A percentile compares a stretch with the other conserved stretches of the same genome.
Evolutionary conservation across 2,797 vertebrate genomes (phyloP).

Genomic region (Amazona finschi): DNA sequence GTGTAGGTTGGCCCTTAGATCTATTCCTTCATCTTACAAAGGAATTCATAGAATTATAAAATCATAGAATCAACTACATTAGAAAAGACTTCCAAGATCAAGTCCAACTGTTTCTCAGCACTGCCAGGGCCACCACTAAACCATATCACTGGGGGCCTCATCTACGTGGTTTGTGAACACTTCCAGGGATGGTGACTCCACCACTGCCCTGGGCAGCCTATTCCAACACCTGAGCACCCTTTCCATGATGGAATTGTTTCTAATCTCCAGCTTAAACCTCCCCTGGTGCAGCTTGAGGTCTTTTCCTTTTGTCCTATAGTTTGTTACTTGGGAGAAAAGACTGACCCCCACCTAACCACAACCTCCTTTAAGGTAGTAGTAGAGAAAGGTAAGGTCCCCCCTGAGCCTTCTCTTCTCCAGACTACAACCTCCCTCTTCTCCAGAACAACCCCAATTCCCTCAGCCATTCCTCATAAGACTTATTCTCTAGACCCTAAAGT

Average conservation of each 20-base stretch:
- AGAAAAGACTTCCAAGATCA: background rate
- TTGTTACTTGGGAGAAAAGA: background rate
- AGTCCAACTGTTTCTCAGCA: background rate
- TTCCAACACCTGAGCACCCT: background rate
- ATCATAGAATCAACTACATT: background rate
- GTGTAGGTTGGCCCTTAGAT: background rate
- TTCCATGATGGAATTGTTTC: background rate
- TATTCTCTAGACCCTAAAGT: background rate
- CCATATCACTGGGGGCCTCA: background rate
- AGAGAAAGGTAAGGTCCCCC: background rate
- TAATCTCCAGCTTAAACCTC: background rate
- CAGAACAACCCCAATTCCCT: background rate
- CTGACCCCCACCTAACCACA: background rate
- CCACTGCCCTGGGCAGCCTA: background rate
- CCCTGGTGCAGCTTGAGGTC: background rate
- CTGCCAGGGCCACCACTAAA: background rate
- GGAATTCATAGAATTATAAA: background rate
- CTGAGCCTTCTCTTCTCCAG: background rate
- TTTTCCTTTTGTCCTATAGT: background rate
- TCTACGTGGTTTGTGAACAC: rapidly evolving
- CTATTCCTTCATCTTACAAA: background rate
- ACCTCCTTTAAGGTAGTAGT: background rate
- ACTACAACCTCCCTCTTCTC: background rate
- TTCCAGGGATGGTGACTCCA: background rate
- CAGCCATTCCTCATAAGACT: background rate